Conservation (phyloP, 2,797 vertebrate genomes). For the Diceros bicornis region DNA sequence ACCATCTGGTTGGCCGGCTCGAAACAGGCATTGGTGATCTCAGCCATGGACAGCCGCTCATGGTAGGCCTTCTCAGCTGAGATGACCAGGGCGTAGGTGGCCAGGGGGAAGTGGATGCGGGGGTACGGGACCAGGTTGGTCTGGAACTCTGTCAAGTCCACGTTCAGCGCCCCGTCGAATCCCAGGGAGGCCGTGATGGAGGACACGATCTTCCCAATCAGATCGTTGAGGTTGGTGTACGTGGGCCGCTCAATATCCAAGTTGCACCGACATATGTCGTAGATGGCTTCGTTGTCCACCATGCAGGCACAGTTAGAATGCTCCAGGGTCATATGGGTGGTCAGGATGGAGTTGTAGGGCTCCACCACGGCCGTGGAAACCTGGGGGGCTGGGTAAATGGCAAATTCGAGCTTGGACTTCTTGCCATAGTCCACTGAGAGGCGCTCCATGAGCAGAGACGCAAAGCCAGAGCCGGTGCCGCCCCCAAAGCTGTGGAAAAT, state of each 20-base stretch:
- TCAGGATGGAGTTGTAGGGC: constrained; percentile 97
- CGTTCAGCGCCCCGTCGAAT: constrained; percentile 96
- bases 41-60: constrained; percentile 95
- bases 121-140: constrained; percentile 95
- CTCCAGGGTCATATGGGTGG: constrained; percentile 97
- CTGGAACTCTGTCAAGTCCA: constrained; percentile 97
- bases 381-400: constrained; percentile 96
- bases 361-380: constrained; percentile 97
- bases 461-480: constrained; percentile 96
- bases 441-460: constrained; percentile 96
- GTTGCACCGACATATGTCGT: constrained; percentile 96
- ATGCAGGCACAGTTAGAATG: constrained; percentile 98
- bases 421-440: constrained; percentile 97
- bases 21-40: constrained; percentile 96
- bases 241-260: constrained; percentile 96
- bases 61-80: constrained; percentile 96
- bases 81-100: constrained; percentile 95
- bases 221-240: constrained; percentile 96
- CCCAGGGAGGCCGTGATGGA: constrained; percentile 96
- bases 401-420: constrained; percentile 97
- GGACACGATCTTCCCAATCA: constrained; percentile 97
- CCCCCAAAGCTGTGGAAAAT: constrained; percentile 98
- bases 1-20: constrained; percentile 97
- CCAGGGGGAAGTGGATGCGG: constrained; percentile 96
- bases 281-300: constrained; percentile 98